These are phyloP conservation scores for Sciurus niger DNA, from an alignment of 2,113 vertebrate genomes.

Conservation along the genomic window DNA sequence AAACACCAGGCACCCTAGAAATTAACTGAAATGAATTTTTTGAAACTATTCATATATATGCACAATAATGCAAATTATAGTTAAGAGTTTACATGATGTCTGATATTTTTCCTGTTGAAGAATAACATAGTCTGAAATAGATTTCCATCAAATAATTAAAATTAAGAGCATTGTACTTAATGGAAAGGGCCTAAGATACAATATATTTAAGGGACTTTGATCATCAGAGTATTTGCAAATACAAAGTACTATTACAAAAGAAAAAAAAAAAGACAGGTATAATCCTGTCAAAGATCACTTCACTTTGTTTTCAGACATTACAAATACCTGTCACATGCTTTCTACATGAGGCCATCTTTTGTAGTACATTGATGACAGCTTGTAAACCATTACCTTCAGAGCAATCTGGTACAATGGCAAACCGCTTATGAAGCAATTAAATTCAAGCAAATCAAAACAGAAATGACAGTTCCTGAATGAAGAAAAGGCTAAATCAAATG, in stretches of 20 bases:
- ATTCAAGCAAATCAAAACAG: constrained; percentile 60
- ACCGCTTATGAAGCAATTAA: constrained; percentile 67
- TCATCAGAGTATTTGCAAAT: constrained; percentile 6
- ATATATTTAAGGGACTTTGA: constrained; percentile 17
- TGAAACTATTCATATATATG: background rate
- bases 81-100: background rate
- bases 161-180: background rate
- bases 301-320: constrained; percentile 18
- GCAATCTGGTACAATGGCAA: constrained; percentile 22
- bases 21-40: background rate
- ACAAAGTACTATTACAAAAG: background rate
- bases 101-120: constrained; percentile 4
- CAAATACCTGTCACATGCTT: background rate
- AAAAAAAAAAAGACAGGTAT: background rate
- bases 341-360: background rate
- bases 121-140: background rate
- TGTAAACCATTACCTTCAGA: constrained; percentile 31
- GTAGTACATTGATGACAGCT: background rate
- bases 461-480: constrained; percentile 56
- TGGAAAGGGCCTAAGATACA: background rate
- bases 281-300: background rate
- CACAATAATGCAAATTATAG: background rate
- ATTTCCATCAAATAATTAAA: background rate
- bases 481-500: constrained; percentile 47
- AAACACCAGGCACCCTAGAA: background rate